Conservation (phyloP, 2,888 invertebrate species). For the Brachyptera risi region DNA sequence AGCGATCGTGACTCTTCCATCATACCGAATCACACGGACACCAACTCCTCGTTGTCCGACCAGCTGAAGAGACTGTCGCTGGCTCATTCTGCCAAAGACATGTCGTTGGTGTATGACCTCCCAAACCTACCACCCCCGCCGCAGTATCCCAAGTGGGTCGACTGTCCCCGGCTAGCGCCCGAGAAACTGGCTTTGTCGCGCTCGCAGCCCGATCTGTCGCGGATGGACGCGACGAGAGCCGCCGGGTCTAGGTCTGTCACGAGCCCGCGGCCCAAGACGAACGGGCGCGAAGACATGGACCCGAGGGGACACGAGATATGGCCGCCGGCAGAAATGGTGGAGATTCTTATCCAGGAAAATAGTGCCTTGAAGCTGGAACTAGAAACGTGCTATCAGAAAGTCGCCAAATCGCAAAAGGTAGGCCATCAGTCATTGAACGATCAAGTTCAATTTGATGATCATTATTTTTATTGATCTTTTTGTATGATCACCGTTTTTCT, state of each 20-base stretch:
- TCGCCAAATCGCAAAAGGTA: conserved; percentile 83
- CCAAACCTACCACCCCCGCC: conserved; percentile 40
- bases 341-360: conserved; percentile 80
- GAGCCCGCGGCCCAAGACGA: conserved; percentile 48
- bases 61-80: conserved; percentile 35
- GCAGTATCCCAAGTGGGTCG: conserved; percentile 44
- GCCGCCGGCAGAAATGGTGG: conserved; percentile 70
- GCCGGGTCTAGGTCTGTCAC: conserved; percentile 38
- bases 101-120: not conserved
- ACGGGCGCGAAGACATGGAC: conserved; percentile 55
- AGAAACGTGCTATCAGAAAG: conserved; percentile 75
- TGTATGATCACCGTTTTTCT: no score
- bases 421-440: conserved; percentile 26
- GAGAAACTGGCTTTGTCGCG: conserved; percentile 66
- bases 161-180: conserved; percentile 38
- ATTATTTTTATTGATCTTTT: no score
- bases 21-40: not conserved
- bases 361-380: conserved; percentile 76
- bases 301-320: conserved; percentile 54
- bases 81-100: conserved; percentile 34
- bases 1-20: conserved; percentile 35
- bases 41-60: conserved; percentile 13
- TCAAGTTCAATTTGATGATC: not conserved
- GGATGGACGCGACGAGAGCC: conserved; percentile 46
- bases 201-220: conserved; percentile 80